Evolutionary conservation across 2,113 vertebrate genomes (phyloP).

Genomic region (Sebastes fasciatus): DNA sequence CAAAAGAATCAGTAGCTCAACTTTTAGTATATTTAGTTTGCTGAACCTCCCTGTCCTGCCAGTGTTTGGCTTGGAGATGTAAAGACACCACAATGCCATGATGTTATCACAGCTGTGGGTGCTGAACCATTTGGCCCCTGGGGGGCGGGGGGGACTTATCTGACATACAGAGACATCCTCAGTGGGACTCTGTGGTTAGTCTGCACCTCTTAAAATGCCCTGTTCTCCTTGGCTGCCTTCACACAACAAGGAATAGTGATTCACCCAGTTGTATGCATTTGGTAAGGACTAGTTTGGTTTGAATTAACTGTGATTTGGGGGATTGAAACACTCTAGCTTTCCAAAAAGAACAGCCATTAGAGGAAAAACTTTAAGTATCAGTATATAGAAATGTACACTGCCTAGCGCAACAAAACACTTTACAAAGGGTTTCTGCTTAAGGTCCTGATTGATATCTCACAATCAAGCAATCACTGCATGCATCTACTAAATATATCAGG

Average conservation of each 20-base stretch:
- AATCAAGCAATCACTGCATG: neutral
- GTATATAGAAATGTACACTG: neutral
- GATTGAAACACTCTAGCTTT: neutral
- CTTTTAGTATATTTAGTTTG: conserved; percentile 11
- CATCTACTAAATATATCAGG: neutral
- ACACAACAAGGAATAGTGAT: conserved; percentile 48
- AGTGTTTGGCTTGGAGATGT: conserved; percentile 34
- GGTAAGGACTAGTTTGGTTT: conserved; percentile 7
- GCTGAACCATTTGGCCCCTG: conserved; percentile 78
- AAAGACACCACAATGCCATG: conserved; percentile 58
- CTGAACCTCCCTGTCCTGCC: conserved; percentile 17
- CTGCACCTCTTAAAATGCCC: conserved; percentile 54
- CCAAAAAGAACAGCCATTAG: neutral
- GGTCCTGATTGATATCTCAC: neutral
- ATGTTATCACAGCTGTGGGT: conserved; percentile 85
- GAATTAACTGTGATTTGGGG: conserved; percentile 14
- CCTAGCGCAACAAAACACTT: neutral
- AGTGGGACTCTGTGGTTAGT: conserved; percentile 49
- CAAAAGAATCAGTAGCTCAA: neutral
- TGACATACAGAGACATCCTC: conserved; percentile 59
- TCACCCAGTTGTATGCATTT: conserved; percentile 35
- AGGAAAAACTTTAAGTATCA: neutral
- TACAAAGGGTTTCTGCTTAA: neutral
- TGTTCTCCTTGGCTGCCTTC: conserved; percentile 65
- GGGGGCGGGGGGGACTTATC: conserved; percentile 51